These are phyloP conservation scores for Heterodera schachtii DNA, from an alignment of 1,140 invertebrate species.

Conservation along the genomic window DNA sequence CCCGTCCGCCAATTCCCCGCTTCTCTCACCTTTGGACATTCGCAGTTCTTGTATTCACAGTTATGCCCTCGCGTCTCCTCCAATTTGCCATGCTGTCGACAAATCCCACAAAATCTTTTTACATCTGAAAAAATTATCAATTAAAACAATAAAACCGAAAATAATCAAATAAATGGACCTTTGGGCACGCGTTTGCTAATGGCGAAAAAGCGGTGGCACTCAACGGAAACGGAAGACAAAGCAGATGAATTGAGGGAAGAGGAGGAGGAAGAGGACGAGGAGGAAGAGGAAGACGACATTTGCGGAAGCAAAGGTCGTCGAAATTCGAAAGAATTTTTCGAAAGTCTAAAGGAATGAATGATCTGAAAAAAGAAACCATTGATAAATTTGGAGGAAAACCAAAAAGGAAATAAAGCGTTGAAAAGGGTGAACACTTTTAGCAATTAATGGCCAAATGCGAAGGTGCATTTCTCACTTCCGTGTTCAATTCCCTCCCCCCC, in stretches of 20 bases:
- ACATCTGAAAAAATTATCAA: slow-evolving; percentile 50
- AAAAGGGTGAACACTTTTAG: no score
- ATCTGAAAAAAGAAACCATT: no score
- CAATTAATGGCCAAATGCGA: no score
- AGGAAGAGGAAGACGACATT: no score
- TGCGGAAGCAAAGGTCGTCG: no score
- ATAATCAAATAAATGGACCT: slow-evolving; percentile 13
- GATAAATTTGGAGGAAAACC: no score
- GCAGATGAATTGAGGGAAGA: not conserved
- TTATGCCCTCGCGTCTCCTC: slow-evolving; percentile 59
- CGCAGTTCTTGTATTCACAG: slow-evolving; percentile 57
- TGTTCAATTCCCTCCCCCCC: no score
- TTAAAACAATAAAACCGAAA: not conserved
- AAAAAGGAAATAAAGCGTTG: no score
- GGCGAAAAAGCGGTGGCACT: slow-evolving; percentile 43
- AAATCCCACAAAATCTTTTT: slow-evolving; percentile 63
- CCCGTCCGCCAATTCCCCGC: no score
- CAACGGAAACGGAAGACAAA: not conserved
- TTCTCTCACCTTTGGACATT: slow-evolving; percentile 52
- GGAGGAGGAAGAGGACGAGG: not conserved
- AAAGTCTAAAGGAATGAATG: no score
- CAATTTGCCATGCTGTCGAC: slow-evolving; percentile 58
- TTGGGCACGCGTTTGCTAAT: slow-evolving; percentile 42
- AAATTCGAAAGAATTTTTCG: no score
- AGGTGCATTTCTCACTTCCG: no score